Conservation (phyloP, 92 coral and sea anemone species). For the Porites rus region DNA sequence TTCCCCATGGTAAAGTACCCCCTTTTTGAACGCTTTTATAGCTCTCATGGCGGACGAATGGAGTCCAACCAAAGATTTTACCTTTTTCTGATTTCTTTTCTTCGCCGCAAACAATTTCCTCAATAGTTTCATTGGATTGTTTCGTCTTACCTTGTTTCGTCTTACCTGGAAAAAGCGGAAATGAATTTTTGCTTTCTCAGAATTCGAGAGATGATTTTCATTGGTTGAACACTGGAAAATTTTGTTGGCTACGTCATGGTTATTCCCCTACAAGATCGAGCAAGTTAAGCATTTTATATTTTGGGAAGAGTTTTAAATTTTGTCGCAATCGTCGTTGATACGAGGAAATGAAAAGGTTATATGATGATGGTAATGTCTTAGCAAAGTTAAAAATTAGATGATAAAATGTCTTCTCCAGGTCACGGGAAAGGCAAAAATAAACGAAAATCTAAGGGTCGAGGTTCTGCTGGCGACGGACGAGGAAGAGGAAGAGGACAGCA, state of each 20-base stretch:
- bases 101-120: too few species aligned
- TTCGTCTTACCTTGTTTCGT: too few species aligned
- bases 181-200: neutral
- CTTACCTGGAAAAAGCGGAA: neutral
- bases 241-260: conserved; percentile 1
- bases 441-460: conserved; percentile 44
- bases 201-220: neutral
- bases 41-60: too few species aligned
- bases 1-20: too few species aligned
- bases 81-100: too few species aligned
- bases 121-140: too few species aligned
- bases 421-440: conserved; percentile 9
- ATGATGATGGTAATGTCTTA: too few species aligned
- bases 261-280: neutral
- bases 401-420: conserved; percentile 11
- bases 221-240: neutral
- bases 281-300: neutral
- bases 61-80: too few species aligned
- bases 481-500: conserved; percentile 46
- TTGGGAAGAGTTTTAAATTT: too few species aligned
- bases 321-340: too few species aligned
- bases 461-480: conserved; percentile 41
- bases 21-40: too few species aligned
- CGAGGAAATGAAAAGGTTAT: too few species aligned
- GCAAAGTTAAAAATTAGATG: neutral